Conservation (phyloP, 2,888 invertebrate genomes). For the Pollenia angustigena region DNA sequence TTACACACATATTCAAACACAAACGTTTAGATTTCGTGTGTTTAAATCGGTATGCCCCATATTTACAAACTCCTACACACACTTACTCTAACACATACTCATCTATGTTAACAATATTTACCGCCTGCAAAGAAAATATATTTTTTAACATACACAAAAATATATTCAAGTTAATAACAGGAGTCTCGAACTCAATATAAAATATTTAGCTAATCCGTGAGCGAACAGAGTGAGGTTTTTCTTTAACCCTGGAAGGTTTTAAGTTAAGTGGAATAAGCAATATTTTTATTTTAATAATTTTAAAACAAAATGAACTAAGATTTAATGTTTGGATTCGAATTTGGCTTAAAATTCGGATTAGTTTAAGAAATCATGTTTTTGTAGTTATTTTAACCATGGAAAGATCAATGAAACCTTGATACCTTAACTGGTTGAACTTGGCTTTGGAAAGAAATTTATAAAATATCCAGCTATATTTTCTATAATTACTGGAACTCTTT, state of each 20-base stretch:
- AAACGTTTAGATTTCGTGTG: background rate
- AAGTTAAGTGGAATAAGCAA: too few relatives aligned
- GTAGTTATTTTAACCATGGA: too few relatives aligned
- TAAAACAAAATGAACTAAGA: too few relatives aligned
- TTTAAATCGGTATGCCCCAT: constrained; percentile 39
- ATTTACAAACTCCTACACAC: constrained; percentile 5
- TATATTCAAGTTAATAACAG: background rate
- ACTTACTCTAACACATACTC: background rate
- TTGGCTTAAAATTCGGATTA: too few relatives aligned
- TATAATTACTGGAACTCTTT: too few relatives aligned
- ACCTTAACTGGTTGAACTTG: too few relatives aligned
- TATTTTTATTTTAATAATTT: too few relatives aligned
- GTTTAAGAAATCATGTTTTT: too few relatives aligned
- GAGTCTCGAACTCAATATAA: background rate
- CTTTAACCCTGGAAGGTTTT: background rate
- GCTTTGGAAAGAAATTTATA: too few relatives aligned
- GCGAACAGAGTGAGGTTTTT: background rate
- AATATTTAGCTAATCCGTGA: background rate
- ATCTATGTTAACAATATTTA: constrained; percentile 22
- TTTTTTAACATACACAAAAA: background rate
- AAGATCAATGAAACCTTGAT: too few relatives aligned
- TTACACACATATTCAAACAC: constrained; percentile 7
- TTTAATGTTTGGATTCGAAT: too few relatives aligned
- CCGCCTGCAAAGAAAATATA: constrained; percentile 36
- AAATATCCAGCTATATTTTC: too few relatives aligned